Evolutionary conservation across 2,113 vertebrate species (phyloP).

Genomic region (Hydrochoerus hydrochaeris): DNA sequence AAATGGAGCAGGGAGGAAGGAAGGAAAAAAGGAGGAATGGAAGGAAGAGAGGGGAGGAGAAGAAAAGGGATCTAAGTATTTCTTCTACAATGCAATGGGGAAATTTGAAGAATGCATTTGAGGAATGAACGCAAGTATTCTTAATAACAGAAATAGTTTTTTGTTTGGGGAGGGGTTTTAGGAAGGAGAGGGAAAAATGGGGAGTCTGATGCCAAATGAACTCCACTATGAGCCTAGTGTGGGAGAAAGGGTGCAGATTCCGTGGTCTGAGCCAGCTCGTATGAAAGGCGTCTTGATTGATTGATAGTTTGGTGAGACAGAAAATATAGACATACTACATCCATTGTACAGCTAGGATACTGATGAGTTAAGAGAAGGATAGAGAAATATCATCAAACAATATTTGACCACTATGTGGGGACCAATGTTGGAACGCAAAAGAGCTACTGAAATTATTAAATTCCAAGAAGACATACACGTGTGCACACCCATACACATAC

Average conservation of each 20-base stretch:
- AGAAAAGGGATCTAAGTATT: no score
- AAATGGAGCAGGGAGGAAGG: no score
- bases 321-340: background rate
- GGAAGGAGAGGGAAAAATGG: background rate
- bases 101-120: conserved; percentile 32
- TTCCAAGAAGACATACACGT: background rate
- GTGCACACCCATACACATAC: no score
- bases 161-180: background rate
- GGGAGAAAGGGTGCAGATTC: conserved; percentile 36
- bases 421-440: background rate
- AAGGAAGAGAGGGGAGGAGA: accelerated
- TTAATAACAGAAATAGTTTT: conserved; percentile 24
- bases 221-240: conserved; percentile 32
- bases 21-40: no score
- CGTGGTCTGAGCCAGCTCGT: background rate
- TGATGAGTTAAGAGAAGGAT: background rate
- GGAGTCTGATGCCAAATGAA: background rate
- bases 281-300: background rate
- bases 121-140: conserved; percentile 29
- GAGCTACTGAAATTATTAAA: background rate
- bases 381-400: conserved; percentile 33
- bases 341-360: background rate
- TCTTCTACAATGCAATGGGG: background rate
- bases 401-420: background rate
- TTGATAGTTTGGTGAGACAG: background rate